Evolutionary conservation across 2,113 vertebrate species (phyloP).

Genomic region (Rhodinocichla rosea): DNA sequence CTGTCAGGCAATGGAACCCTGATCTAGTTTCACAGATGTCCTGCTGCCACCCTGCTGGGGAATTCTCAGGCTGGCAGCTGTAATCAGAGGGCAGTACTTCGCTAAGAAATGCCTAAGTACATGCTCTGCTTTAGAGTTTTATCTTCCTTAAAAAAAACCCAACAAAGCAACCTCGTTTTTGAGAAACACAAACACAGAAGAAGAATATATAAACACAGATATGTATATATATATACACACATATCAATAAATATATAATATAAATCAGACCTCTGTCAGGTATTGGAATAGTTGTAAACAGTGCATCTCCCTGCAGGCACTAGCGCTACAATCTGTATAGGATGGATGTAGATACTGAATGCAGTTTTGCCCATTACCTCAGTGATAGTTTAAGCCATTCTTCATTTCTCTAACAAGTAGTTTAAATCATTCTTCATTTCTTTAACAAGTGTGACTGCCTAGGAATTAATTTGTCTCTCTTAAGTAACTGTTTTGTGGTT

Average conservation of each 20-base stretch:
- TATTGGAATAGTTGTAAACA: not conserved
- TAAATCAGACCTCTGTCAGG: not conserved
- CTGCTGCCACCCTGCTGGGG: not conserved
- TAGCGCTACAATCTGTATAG: not conserved
- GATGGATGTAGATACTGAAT: not conserved
- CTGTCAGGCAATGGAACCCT: accelerated
- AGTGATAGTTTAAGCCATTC: not conserved
- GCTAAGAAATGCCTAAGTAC: not conserved
- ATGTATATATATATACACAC: too few species aligned
- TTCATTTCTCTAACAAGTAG: not conserved
- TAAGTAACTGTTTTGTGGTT: not conserved
- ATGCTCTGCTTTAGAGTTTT: not conserved
- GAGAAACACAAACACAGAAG: not conserved
- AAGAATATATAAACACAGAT: not conserved
- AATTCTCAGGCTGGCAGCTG: not conserved
- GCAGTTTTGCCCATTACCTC: not conserved
- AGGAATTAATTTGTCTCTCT: not conserved
- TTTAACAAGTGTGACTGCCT: not conserved
- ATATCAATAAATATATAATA: not conserved
- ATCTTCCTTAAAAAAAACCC: not conserved
- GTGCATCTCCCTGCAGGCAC: not conserved
- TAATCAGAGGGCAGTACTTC: not conserved
- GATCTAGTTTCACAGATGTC: not conserved
- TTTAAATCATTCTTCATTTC: not conserved
- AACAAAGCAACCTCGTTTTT: not conserved